These are phyloP conservation scores for Sminthurides aquaticus DNA, from an alignment of 2,888 invertebrate species.

Conservation along the genomic window DNA sequence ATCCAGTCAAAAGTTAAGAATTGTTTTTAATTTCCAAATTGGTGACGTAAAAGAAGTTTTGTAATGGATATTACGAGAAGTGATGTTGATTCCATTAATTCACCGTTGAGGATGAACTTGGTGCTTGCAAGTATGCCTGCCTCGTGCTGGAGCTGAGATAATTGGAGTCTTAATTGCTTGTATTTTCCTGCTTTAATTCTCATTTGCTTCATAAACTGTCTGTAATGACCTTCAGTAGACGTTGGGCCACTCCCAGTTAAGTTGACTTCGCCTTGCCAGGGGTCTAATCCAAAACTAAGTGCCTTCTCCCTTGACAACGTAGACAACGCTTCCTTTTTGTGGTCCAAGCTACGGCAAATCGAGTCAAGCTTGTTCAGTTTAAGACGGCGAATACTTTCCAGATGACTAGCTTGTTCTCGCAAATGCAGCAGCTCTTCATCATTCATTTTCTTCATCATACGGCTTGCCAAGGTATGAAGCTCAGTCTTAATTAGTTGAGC, in stretches of 20 bases:
- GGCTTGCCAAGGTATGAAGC: constrained; percentile 10
- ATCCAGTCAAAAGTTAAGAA: no score
- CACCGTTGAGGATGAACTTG: constrained; percentile 19
- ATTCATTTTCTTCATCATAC: constrained; percentile 9
- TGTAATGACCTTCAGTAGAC: constrained; percentile 14
- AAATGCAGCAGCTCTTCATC: constrained; percentile 15
- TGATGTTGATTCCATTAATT: constrained; percentile 4
- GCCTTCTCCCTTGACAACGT: background rate
- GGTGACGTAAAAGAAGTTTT: no score
- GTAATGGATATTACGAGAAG: constrained; percentile 11
- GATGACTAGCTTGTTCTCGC: constrained; percentile 11
- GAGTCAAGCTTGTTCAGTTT: background rate
- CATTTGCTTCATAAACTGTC: constrained; percentile 15
- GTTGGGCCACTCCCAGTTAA: background rate
- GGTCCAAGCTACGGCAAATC: background rate
- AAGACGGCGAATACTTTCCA: background rate
- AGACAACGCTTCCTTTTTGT: no score
- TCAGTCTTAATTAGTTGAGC: constrained; percentile 10
- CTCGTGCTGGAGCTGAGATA: constrained; percentile 17
- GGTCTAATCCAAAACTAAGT: no score
- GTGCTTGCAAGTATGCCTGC: constrained; percentile 16
- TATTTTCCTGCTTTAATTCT: constrained; percentile 13
- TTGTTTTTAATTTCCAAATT: no score
- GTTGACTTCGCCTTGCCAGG: background rate
- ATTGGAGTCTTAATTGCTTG: constrained; percentile 10